Evolutionary conservation across 2,797 vertebrate genomes (phyloP), one percentile per base, ranked within the genome.

Genomic region (Florisuga fusca): DNA sequence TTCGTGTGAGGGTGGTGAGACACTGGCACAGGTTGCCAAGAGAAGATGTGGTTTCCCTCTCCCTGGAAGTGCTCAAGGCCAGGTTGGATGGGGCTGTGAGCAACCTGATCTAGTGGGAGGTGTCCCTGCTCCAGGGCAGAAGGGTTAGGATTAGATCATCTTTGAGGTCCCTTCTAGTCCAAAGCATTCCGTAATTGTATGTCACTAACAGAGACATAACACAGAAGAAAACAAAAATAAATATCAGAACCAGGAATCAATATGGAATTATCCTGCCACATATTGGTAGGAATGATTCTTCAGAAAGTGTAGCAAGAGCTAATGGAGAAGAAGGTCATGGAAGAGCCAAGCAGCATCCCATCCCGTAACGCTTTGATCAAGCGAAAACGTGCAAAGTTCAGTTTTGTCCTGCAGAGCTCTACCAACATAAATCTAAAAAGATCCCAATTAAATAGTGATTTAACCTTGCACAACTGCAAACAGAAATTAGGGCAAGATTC

Each of bases 401-500:
- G 3, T 48, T 84, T 62, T 4, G 3, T 43, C 46, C 23, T 1
- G 0, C 20, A 9, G 27, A 78, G 8, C 13, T 48, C 19, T 34
- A 62, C 29, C 29, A 53, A 48, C 2, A 25, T 29, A 84, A 72
- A 68, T 17, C 6, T 75, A 33, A 62, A 89, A 27, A 34, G 71
- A 76, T 43, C 5, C 31, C 2, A 2, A 29, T 34, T 36, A 73
- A 73, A 46, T 2, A 34, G 4, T 13, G 31, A 68, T 12, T 77
- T 63, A 22, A 19, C n/a, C 15, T 20, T 31, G 15, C 1, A 0
- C 14, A 55, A 34, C 25, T 81, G 22, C 14, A 58, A 81, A 59
- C 15, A 64, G 2, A 78, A 14, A 8, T 4, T 0, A 0, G 20
- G 34, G 4, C 8, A 41, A 69, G 43, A 55, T 29, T 33, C 36